Evolutionary conservation across 2,113 vertebrate species (phyloP), one percentile per base, ranked within the genome.

Genomic region (Cebus imitator): DNA sequence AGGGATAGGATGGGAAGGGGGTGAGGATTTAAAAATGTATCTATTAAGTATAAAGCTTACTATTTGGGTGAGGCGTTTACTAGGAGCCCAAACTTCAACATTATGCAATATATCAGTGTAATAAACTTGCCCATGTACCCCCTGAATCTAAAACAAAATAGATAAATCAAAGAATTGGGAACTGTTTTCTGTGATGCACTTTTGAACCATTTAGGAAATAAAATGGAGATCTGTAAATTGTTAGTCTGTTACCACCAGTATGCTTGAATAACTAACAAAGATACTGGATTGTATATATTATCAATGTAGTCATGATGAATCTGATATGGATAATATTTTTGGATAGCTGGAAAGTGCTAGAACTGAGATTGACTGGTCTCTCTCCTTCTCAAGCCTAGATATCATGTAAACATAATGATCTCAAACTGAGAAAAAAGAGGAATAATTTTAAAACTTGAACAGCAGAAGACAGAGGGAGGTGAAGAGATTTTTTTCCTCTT

Each of bases 141-240:
- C 12, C 61, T 14, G 27, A 64, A 64, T 64, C 61, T 64, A 32
- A 64, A 64, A 32, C 30, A 64, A 64, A 64, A 64, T 64, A 64
- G 25, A 64, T 64, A 13, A 70, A 70, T n/a, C n/a, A 70, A 72
- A 85, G 52, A 87, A 61, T 90, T 61, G 43, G 10, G 12, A 80
- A n/a, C 4, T 30, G 6, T 76, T 91, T 96, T 96, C n/a, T 93
- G 8, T 25, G 50, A 20, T 85, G 35, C 4, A 85, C 20, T 68
- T 83, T 89, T 43, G 18, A 96, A 21, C 35, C 6, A 20, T 91
- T 92, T 85, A 81, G 93, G 16, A 94, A 95, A 84, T 94, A 95
- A 81, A 79, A 58, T 84, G 23, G 37, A 87, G 50, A 81, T 78
- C 50, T 94, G 2, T 88, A 91, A 52, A 79, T 83, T 64, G 35